These are phyloP conservation scores for Ornithoptera alexandrae DNA, from an alignment of 2,888 invertebrate species.

Conservation along the genomic window DNA sequence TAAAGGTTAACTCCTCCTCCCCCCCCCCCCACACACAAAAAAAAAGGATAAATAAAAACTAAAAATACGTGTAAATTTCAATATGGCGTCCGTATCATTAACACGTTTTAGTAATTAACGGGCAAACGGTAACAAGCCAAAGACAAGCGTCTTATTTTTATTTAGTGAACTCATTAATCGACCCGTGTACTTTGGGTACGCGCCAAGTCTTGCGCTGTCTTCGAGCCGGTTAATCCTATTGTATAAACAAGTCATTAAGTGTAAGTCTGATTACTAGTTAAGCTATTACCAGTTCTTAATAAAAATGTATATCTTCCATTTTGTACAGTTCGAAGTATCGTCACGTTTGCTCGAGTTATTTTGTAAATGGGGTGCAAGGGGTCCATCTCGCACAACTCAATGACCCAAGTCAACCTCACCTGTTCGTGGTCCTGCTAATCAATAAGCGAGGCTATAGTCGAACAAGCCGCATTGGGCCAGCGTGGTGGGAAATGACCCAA, in stretches of 20 bases:
- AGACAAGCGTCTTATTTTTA: constrained; percentile 31
- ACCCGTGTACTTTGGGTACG: constrained; percentile 36
- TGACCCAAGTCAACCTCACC: too few species aligned
- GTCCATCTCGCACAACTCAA: too few species aligned
- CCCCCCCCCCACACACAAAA: too few species aligned
- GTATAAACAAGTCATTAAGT: constrained; percentile 6
- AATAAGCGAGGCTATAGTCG: too few species aligned
- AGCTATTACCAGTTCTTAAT: neutral
- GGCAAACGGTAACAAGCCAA: constrained; percentile 33
- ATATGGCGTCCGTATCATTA: constrained; percentile 36
- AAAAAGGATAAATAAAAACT: neutral
- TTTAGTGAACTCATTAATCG: constrained; percentile 37
- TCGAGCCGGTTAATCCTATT: constrained; percentile 30
- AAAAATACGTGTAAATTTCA: constrained; percentile 37
- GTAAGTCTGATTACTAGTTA: neutral
- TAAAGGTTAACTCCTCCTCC: too few species aligned
- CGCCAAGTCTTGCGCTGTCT: constrained; percentile 37
- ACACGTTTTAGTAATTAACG: constrained; percentile 40
- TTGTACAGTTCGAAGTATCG: neutral
- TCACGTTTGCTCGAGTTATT: too few species aligned
- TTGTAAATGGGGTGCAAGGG: too few species aligned
- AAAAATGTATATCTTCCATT: neutral
- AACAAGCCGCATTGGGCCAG: too few species aligned
- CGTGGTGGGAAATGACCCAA: too few species aligned
- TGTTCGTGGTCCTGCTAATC: too few species aligned